phyloP scores from a whole-genome alignment of 64 coral and sea anemone genomes.

The Dendronephthya gigantea region DNA sequence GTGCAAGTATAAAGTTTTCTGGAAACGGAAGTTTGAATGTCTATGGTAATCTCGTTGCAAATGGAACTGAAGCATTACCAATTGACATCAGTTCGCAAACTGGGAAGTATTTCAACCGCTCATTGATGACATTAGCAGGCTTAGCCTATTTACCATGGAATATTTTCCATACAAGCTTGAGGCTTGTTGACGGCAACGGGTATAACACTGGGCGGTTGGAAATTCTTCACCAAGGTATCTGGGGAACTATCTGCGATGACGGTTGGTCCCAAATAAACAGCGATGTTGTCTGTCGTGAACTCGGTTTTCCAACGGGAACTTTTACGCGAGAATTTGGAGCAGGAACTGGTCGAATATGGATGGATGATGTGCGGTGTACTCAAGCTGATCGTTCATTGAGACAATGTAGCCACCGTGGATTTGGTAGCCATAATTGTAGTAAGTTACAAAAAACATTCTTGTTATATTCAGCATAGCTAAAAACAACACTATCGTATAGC shows the following conservation, averaged over 20 bases:
- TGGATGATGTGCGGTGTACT: background rate
- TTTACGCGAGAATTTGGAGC: background rate
- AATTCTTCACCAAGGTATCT: background rate
- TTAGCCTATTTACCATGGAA: too few relatives aligned
- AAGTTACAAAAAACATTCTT: background rate
- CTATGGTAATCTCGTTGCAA: background rate
- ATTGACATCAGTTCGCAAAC: background rate
- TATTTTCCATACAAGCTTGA: too few relatives aligned
- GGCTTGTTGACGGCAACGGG: background rate
- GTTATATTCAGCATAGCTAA: too few relatives aligned
- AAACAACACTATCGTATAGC: too few relatives aligned
- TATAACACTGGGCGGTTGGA: background rate
- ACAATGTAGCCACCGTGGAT: background rate
- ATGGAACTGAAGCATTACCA: background rate
- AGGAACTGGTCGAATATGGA: background rate
- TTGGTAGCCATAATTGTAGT: background rate
- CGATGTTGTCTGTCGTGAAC: constrained; percentile 5
- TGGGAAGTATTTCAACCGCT: background rate
- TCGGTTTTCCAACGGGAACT: background rate
- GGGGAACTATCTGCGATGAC: constrained; percentile 28
- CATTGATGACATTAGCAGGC: too few relatives aligned
- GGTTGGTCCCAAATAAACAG: background rate
- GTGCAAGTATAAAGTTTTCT: background rate
- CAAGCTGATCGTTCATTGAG: background rate
- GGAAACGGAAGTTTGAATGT: background rate